Percentiles rank a stretch among this genome's conserved stretches.
These are phyloP conservation scores for Chascanopsetta lugubris DNA, from an alignment of 2,113 vertebrate species.

Conservation along the genomic window DNA sequence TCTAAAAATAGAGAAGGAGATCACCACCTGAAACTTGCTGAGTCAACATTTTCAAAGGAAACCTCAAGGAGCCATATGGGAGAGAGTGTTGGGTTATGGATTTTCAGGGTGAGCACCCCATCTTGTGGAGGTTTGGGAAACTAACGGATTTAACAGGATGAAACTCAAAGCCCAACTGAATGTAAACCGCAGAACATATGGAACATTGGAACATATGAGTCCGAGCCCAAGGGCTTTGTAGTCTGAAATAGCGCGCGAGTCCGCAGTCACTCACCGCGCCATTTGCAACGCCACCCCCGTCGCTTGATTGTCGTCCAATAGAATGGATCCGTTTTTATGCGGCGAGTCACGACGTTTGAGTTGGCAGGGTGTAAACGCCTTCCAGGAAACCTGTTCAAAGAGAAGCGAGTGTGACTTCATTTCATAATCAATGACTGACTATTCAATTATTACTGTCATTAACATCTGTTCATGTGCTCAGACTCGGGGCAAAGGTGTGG, in stretches of 20 bases:
- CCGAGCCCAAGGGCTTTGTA: neutral
- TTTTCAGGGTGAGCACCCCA: conserved; percentile 30
- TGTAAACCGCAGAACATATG: neutral
- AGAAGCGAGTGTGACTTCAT: conserved; percentile 1
- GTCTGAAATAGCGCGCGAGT: neutral
- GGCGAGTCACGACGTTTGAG: conserved; percentile 16
- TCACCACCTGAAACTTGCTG: too few relatives aligned
- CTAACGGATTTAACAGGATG: neutral
- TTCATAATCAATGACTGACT: neutral
- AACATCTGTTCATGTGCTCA: neutral
- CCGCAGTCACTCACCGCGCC: conserved; percentile 40
- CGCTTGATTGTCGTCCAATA: conserved; percentile 32
- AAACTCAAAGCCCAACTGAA: neutral
- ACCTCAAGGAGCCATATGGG: too few relatives aligned
- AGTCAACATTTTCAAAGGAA: too few relatives aligned
- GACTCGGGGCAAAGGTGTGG: neutral
- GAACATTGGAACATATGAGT: too few relatives aligned
- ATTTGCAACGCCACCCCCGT: conserved; percentile 28
- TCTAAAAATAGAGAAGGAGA: too few relatives aligned
- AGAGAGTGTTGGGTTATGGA: neutral
- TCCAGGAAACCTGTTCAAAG: conserved; percentile 72
- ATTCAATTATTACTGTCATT: neutral
- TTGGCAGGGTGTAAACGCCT: conserved; percentile 54
- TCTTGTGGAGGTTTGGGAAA: conserved; percentile 47
- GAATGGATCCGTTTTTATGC: conserved; percentile 51